Percentiles rank a stretch among this genome's conserved stretches.
These are phyloP conservation scores for Mesoligia furuncula DNA, from an alignment of 2,888 invertebrate species.

Conservation along the genomic window DNA sequence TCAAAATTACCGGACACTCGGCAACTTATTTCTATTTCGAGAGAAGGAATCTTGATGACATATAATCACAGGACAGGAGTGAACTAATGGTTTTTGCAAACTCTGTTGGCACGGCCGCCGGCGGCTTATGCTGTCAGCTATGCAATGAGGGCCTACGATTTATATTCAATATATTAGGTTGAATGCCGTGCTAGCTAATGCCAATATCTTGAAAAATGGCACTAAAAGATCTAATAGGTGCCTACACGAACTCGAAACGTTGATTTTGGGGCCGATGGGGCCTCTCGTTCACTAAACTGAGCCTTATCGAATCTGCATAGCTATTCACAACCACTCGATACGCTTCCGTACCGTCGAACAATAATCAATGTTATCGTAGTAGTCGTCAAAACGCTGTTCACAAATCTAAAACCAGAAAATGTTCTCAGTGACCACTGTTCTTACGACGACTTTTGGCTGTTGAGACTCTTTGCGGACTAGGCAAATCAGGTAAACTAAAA, in stretches of 20 bases:
- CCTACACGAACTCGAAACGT: background rate
- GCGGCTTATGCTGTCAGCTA: background rate
- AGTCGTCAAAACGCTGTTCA: no score
- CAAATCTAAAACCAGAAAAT: no score
- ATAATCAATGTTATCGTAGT: no score
- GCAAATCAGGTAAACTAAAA: no score
- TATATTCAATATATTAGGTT: background rate
- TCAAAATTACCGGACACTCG: conserved; percentile 56
- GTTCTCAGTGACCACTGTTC: no score
- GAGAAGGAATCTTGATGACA: conserved; percentile 54
- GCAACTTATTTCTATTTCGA: conserved; percentile 61
- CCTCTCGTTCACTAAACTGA: background rate
- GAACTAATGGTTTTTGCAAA: conserved; percentile 33
- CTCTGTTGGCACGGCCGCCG: conserved; percentile 13
- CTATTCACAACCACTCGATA: background rate
- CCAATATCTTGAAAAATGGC: background rate
- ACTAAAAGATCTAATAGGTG: background rate
- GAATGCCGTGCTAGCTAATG: background rate
- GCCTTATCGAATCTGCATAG: background rate
- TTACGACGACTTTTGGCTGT: no score
- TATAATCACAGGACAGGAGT: conserved; percentile 39
- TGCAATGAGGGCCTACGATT: background rate
- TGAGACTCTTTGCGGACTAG: no score
- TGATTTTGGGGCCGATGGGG: background rate
- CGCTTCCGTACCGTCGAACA: background rate